A percentile compares a stretch with the other conserved stretches of the same genome.
phyloP scores from a whole-genome alignment of 2,113 vertebrate species.

The Osmerus mordax region DNA sequence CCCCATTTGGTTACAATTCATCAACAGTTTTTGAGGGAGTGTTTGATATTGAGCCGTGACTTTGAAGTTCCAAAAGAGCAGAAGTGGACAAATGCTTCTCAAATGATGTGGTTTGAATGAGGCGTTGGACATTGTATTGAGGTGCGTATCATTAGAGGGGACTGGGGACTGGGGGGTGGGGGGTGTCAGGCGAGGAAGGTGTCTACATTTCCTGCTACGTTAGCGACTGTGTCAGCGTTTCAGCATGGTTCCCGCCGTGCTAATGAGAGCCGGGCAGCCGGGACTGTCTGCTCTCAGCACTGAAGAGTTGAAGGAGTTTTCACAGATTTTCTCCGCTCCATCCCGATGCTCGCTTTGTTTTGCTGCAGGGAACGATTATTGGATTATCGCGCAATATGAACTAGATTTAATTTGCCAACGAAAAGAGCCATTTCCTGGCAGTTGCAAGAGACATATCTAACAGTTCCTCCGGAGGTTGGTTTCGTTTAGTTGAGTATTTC shows the following conservation, averaged over 20 bases:
- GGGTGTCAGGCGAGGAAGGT: too few species aligned
- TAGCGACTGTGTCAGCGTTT: conserved; percentile 32
- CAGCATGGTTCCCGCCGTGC: conserved; percentile 39
- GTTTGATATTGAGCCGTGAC: conserved; percentile 38
- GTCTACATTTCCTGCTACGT: too few species aligned
- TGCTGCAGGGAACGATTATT: conserved; percentile 54
- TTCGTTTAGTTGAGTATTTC: conserved; percentile 16
- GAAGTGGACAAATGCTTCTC: conserved; percentile 10
- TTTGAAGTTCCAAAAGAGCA: conserved; percentile 43
- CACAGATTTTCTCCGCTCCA: conserved; percentile 32
- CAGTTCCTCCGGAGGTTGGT: conserved; percentile 4
- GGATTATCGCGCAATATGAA: conserved; percentile 55
- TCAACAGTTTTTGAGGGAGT: conserved; percentile 1
- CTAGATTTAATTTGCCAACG: conserved; percentile 22
- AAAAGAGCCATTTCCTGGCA: conserved; percentile 19
- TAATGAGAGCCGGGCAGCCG: conserved; percentile 51
- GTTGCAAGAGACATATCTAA: background rate
- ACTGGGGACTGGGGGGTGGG: conserved; percentile 29
- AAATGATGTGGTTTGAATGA: conserved; percentile 21
- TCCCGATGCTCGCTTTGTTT: conserved; percentile 38
- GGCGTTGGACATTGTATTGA: conserved; percentile 1
- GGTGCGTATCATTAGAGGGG: conserved; percentile 11
- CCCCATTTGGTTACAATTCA: too few species aligned
- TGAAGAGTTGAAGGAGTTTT: conserved; percentile 41
- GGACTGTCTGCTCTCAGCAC: conserved; percentile 29